These are phyloP conservation scores for Odocoileus hemionus DNA, from an alignment of 2,113 vertebrate species.

Conservation along the genomic window DNA sequence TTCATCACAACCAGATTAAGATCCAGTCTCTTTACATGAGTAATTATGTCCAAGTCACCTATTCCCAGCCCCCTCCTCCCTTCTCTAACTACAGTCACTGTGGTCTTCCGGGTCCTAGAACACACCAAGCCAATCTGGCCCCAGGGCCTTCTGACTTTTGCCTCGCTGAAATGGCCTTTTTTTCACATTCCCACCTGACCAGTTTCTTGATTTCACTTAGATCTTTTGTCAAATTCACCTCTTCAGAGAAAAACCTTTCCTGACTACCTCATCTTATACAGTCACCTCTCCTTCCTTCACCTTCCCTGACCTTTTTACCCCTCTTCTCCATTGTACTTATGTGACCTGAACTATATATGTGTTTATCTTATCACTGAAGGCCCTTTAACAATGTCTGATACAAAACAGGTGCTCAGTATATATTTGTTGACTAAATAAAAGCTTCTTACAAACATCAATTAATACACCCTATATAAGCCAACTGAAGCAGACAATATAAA, in stretches of 20 bases:
- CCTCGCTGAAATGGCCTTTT: neutral
- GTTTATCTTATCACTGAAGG: neutral
- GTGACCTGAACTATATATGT: neutral
- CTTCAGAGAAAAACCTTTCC: neutral
- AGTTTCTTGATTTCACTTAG: neutral
- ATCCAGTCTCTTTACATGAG: neutral
- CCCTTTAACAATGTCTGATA: neutral
- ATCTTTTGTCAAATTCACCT: neutral
- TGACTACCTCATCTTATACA: neutral
- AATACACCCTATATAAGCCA: neutral
- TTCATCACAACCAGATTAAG: neutral
- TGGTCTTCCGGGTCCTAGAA: neutral
- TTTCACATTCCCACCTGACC: neutral
- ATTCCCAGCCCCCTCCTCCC: neutral
- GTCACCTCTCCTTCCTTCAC: neutral
- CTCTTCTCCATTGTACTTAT: neutral
- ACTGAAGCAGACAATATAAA: neutral
- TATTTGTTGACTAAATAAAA: neutral
- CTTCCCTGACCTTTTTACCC: neutral
- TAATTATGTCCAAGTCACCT: neutral
- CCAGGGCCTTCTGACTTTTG: neutral
- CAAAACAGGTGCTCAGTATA: neutral
- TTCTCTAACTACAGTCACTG: neutral
- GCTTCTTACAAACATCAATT: neutral
- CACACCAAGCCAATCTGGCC: neutral